These are phyloP conservation scores for Diaperis boleti DNA, from an alignment of 2,888 invertebrate genomes.

Conservation along the genomic window DNA sequence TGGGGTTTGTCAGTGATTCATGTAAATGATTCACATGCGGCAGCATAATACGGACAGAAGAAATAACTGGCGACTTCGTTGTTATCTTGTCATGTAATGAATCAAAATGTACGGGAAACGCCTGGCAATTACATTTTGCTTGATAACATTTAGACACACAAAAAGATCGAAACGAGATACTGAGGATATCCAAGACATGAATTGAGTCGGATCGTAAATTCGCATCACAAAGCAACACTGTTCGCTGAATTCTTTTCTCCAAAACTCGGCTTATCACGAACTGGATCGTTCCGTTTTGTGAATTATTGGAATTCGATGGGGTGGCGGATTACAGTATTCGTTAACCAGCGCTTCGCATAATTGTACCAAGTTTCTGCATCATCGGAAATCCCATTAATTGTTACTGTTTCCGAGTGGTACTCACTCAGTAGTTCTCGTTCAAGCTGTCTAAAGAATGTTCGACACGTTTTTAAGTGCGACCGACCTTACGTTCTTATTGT, in stretches of 20 bases:
- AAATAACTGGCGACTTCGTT: slow-evolving; percentile 41
- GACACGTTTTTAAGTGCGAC: slow-evolving; percentile 16
- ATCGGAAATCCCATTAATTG: too few species aligned
- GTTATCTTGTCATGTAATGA: slow-evolving; percentile 48
- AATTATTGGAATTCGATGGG: not conserved
- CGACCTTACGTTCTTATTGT: slow-evolving; percentile 10
- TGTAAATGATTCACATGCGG: slow-evolving; percentile 33
- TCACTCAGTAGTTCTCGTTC: not conserved
- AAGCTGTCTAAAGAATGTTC: not conserved
- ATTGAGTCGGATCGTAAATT: slow-evolving; percentile 34
- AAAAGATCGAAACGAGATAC: slow-evolving; percentile 38
- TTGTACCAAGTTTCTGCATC: not conserved
- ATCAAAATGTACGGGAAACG: slow-evolving; percentile 48
- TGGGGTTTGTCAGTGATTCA: slow-evolving; percentile 26
- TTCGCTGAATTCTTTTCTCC: slow-evolving; percentile 12
- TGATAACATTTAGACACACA: slow-evolving; percentile 40
- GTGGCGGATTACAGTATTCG: not conserved
- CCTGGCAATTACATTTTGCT: slow-evolving; percentile 38
- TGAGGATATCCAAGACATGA: slow-evolving; percentile 32
- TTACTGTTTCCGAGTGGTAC: too few species aligned
- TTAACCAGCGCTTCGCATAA: too few species aligned
- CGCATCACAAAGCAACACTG: slow-evolving; percentile 34
- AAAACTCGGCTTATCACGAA: slow-evolving; percentile 12
- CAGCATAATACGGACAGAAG: slow-evolving; percentile 25
- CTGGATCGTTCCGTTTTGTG: slow-evolving; percentile 16